Base-by-base conservation (phyloP, 2,888 invertebrate species). In the Acanthosoma haemorrhoidale region DNA sequence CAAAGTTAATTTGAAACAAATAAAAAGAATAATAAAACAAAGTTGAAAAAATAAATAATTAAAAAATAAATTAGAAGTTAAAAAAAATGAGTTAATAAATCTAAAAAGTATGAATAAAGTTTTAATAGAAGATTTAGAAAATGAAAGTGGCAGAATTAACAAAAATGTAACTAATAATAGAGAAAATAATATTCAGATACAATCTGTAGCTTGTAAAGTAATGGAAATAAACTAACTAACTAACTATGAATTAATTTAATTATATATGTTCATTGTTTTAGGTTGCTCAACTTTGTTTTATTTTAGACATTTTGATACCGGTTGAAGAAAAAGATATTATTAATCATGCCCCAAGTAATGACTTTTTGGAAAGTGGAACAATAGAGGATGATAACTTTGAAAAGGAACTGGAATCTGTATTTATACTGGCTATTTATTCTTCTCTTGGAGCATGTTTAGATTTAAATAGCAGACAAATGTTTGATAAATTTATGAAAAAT, bases 381-480 rank as follows among this genome's bases (percentile, higher is more conserved):
- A 16, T 9, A 25, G 6, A 21, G 25, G 8, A 51, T n/a, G 32
- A 59, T n/a, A 16, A 32, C 36, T 21, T 61, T 61, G 61, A 61
- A 5, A 13, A n/a, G 16, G 34, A 61, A n/a, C 11, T 57, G 11
- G 80, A 91, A 77, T 88, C 89, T 67, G 84, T 86, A 67, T 92
- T 90, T 79, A 78, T 87, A 8, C 84, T 90, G 81, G 86, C 90
- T 1, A 82, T 93, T 76, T 94, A 91, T 79, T 91, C 89, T 81
- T 94, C 94, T 0, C 79, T 95, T 5, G 95, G 95, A 0, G 93
- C 92, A 0, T 80, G 88, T 1, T 82, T 95, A 4, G 79, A 90
- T 0, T 88, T 87, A 71, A 83, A 87, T 51, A 88, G 87, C 5
- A 84, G 90, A 5, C 77, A 81, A 2, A 84, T 87, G 71, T 94